Evolutionary conservation across 2,797 vertebrate genomes (phyloP).

Genomic region (Trachops cirrhosus): DNA sequence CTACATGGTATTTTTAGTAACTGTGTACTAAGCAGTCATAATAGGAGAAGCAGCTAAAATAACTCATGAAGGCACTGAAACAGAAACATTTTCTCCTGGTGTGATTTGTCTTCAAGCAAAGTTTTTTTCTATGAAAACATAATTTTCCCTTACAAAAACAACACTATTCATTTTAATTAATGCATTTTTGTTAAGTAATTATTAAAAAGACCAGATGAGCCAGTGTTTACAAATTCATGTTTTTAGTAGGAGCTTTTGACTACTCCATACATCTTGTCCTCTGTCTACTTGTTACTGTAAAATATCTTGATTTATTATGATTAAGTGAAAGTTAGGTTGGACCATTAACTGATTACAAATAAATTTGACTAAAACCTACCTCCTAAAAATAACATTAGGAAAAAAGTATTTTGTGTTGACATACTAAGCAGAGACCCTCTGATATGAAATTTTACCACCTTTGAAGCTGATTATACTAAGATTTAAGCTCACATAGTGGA

Average conservation of each 20-base stretch:
- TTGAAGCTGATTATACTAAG: background rate
- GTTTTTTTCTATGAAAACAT: background rate
- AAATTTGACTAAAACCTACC: slow-evolving; percentile 37
- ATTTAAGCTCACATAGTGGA: background rate
- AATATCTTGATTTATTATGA: slow-evolving; percentile 56
- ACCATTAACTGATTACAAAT: slow-evolving; percentile 56
- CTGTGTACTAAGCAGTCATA: background rate
- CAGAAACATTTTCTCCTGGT: background rate
- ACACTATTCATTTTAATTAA: slow-evolving; percentile 23
- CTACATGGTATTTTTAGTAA: background rate
- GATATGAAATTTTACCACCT: background rate
- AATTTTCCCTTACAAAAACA: slow-evolving; percentile 39
- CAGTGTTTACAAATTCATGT: slow-evolving; percentile 48
- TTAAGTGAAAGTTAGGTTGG: background rate
- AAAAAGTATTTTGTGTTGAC: background rate
- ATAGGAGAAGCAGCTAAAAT: background rate
- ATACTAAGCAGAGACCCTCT: background rate
- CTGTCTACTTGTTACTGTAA: slow-evolving; percentile 21
- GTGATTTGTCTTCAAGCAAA: background rate
- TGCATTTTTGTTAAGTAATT: slow-evolving; percentile 3
- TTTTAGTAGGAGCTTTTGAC: slow-evolving; percentile 23
- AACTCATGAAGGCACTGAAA: background rate
- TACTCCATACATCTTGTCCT: slow-evolving; percentile 35
- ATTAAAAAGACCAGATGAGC: background rate
- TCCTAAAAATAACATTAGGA: background rate